Evolutionary conservation across 1,140 invertebrate genomes (phyloP).

Genomic region (Caerostris extrusa): DNA sequence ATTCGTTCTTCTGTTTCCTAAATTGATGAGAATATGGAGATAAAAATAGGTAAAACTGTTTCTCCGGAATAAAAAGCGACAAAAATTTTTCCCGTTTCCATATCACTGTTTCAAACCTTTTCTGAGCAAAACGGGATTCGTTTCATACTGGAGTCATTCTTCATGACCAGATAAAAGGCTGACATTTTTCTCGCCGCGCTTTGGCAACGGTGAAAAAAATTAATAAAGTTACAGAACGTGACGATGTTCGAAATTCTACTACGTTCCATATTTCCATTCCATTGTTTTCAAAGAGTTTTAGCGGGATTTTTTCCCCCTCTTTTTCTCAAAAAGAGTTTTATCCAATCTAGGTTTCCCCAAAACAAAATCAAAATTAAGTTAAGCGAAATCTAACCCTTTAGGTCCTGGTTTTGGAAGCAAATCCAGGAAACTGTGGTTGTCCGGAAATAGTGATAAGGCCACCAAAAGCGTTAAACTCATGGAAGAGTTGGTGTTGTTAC

Average conservation of each 20-base stretch:
- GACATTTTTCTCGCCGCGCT: slow-evolving; percentile 39
- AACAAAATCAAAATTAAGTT: slow-evolving; percentile 36
- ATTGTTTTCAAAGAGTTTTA: slow-evolving; percentile 12
- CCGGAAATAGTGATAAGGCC: slow-evolving; percentile 17
- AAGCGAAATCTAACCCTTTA: slow-evolving; percentile 37
- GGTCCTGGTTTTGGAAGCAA: neutral
- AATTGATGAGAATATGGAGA: slow-evolving; percentile 20
- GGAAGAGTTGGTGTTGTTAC: neutral
- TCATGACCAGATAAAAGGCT: slow-evolving; percentile 40
- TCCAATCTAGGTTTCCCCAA: slow-evolving; percentile 14
- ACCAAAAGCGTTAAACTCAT: slow-evolving; percentile 17
- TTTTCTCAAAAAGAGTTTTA: slow-evolving; percentile 6
- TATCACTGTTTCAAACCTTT: slow-evolving; percentile 30
- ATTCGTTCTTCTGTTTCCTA: neutral
- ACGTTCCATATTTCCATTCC: slow-evolving; percentile 25
- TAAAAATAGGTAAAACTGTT: slow-evolving; percentile 46
- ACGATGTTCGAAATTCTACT: slow-evolving; percentile 24
- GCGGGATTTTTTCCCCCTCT: neutral
- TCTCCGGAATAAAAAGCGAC: neutral
- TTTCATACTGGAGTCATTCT: slow-evolving; percentile 29
- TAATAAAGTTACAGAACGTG: neutral
- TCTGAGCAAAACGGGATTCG: neutral
- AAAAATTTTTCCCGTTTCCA: slow-evolving; percentile 32
- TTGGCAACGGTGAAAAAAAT: slow-evolving; percentile 12
- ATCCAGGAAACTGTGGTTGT: neutral